These are phyloP conservation scores for Thryonomys swinderianus DNA, from an alignment of 2,113 vertebrate species.

Conservation along the genomic window DNA sequence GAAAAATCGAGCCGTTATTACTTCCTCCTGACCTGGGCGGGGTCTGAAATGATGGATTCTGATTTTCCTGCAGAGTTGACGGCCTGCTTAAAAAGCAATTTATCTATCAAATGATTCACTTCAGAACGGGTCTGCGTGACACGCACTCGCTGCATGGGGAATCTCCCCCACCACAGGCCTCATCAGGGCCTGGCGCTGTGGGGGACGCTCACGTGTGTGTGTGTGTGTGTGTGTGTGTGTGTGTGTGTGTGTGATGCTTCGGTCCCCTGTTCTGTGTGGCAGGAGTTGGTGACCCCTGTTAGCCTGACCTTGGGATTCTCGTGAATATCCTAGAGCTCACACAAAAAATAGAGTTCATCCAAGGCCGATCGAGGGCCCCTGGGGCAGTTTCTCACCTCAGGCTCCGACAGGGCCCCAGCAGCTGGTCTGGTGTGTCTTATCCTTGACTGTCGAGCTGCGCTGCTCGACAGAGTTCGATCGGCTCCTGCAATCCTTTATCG, in stretches of 20 bases:
- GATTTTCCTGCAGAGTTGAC: slow-evolving; percentile 47
- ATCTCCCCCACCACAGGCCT: background rate
- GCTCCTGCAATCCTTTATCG: background rate
- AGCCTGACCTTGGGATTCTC: background rate
- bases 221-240: no score
- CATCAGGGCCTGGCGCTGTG: background rate
- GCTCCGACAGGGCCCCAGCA: background rate
- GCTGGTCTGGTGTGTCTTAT: background rate
- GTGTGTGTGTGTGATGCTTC: background rate
- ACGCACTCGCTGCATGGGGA: background rate
- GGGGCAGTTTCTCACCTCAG: background rate
- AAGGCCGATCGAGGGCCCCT: background rate
- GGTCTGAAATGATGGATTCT: slow-evolving; percentile 32
- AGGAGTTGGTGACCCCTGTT: background rate
- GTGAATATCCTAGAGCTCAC: background rate
- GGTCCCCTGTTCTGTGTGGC: background rate
- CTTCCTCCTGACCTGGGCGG: slow-evolving; percentile 39
- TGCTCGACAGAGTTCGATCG: background rate
- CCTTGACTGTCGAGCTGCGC: background rate
- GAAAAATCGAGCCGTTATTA: slow-evolving; percentile 43
- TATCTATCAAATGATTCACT: background rate
- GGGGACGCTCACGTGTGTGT: background rate
- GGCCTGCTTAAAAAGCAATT: slow-evolving; percentile 8
- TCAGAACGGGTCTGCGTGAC: background rate
- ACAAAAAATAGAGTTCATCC: background rate